Evolutionary conservation across 2,797 vertebrate genomes (phyloP).

Genomic region (Fistularia tabacaria): DNA sequence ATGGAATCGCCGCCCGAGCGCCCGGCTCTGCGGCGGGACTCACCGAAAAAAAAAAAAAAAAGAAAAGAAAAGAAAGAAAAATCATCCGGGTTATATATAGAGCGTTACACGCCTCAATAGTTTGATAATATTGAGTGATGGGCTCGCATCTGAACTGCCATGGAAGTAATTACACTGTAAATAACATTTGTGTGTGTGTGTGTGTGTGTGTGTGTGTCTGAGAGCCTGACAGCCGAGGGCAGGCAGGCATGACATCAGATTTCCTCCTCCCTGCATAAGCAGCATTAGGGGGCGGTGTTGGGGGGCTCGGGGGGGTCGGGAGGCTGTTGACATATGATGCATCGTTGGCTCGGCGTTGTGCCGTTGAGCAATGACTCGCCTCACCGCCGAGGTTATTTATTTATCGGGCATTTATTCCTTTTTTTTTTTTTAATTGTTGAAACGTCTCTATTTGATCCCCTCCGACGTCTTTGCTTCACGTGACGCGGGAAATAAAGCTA

Average conservation of each 20-base stretch:
- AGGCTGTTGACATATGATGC: constrained; percentile 46
- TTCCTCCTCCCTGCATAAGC: constrained; percentile 51
- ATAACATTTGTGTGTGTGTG: constrained; percentile 53
- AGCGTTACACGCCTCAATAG: constrained; percentile 41
- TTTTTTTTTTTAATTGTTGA: too few species aligned
- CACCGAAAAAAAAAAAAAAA: background rate
- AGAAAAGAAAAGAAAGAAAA: constrained; percentile 11
- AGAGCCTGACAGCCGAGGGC: constrained; percentile 53
- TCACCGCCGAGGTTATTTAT: constrained; percentile 21
- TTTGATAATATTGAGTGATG: constrained; percentile 62
- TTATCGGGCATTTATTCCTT: constrained; percentile 6
- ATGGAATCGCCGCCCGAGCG: too few species aligned
- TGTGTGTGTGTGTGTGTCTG: constrained; percentile 28
- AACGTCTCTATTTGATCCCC: constrained; percentile 4
- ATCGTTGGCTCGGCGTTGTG: constrained; percentile 26
- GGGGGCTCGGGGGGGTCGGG: background rate
- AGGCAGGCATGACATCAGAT: constrained; percentile 69
- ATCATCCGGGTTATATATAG: constrained; percentile 29
- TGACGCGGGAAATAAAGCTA: too few species aligned
- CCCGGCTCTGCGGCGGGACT: constrained; percentile 18
- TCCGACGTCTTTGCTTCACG: background rate
- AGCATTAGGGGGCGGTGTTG: constrained; percentile 20
- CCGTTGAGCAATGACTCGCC: constrained; percentile 24
- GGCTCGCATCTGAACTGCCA: constrained; percentile 55
- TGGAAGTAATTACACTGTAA: constrained; percentile 68